Conservation (phyloP, 2,113 vertebrate species). For the Emydura subglobosa region DNA sequence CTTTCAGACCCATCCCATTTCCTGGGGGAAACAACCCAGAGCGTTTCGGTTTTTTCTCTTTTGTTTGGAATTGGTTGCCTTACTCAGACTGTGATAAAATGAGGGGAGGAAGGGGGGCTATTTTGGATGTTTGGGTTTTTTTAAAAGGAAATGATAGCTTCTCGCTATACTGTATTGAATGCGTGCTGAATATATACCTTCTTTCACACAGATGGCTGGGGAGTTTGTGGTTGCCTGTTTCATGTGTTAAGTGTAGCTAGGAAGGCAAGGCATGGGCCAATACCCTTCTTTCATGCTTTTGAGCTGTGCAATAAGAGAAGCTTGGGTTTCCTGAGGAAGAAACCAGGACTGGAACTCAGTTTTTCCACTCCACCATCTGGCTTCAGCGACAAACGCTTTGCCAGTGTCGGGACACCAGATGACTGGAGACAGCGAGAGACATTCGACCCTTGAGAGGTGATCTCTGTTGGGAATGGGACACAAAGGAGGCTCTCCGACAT, state of each 20-base stretch:
- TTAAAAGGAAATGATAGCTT: conserved; percentile 50
- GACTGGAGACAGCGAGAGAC: background rate
- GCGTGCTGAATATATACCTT: conserved; percentile 65
- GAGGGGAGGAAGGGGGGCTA: background rate
- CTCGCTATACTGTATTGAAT: conserved; percentile 66
- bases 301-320: background rate
- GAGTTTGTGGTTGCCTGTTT: conserved; percentile 63
- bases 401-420: background rate
- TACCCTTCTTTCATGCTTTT: background rate
- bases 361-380: background rate
- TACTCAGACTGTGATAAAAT: fast-evolving
- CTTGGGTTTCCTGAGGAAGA: fast-evolving
- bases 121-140: background rate
- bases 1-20: background rate
- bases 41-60: background rate
- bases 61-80: background rate
- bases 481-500: background rate
- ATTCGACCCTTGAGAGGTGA: fast-evolving
- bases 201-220: conserved; percentile 64
- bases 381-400: background rate
- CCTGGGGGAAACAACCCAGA: background rate
- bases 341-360: background rate
- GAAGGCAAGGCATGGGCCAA: background rate
- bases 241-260: background rate
- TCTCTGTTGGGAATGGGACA: conserved; percentile 34